These are phyloP conservation scores for Lepisosteus oculatus DNA, from an alignment of 2,113 vertebrate species.

Conservation along the genomic window DNA sequence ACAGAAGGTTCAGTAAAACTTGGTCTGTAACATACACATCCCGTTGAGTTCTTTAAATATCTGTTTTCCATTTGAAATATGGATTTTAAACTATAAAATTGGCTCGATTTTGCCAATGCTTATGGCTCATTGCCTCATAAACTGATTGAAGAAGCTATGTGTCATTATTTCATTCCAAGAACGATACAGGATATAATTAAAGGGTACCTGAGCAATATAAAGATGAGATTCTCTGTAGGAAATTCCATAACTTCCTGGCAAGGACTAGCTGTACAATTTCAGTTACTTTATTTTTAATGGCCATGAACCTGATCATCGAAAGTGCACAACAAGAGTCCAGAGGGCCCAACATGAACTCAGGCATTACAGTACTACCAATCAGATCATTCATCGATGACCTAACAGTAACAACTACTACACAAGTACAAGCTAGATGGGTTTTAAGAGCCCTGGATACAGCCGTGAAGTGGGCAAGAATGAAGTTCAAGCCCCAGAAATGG, in stretches of 20 bases:
- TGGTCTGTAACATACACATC: too few relatives aligned
- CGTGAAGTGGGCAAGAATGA: too few relatives aligned
- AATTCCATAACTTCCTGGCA: slow-evolving; percentile 14
- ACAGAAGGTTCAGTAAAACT: too few relatives aligned
- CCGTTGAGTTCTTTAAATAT: too few relatives aligned
- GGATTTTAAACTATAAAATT: too few relatives aligned
- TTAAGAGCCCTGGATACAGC: too few relatives aligned
- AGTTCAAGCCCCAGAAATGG: too few relatives aligned
- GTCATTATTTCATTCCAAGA: background rate
- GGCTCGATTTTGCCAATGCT: background rate
- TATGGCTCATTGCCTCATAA: too few relatives aligned
- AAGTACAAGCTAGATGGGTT: too few relatives aligned
- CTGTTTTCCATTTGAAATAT: too few relatives aligned
- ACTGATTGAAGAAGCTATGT: background rate
- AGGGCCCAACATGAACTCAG: slow-evolving; percentile 7
- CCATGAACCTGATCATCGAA: slow-evolving; percentile 22
- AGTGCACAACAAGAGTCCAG: background rate
- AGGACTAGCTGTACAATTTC: background rate
- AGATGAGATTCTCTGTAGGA: background rate
- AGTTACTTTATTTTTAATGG: slow-evolving; percentile 17
- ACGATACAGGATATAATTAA: background rate
- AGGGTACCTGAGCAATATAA: background rate
- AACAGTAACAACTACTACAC: too few relatives aligned
- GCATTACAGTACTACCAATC: background rate
- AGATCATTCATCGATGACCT: slow-evolving; percentile 20